These are phyloP conservation scores for Lynx canadensis DNA, from an alignment of 2,113 vertebrate genomes.

Conservation along the genomic window DNA sequence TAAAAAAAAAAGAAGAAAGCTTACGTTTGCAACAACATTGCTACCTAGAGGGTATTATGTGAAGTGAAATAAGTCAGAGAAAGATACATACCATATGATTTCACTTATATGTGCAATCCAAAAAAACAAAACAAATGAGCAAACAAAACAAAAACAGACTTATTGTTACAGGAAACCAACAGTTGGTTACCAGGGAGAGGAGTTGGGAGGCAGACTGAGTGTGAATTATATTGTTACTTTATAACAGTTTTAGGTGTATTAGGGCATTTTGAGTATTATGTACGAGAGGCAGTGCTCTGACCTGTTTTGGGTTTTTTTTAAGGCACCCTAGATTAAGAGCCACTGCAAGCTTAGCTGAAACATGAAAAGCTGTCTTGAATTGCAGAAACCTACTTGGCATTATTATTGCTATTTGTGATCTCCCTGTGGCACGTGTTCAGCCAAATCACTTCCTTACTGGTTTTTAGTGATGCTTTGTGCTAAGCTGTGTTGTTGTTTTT, in stretches of 20 bases:
- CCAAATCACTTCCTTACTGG: neutral
- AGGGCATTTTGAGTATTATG: neutral
- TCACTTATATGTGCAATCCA: neutral
- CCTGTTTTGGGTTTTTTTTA: neutral
- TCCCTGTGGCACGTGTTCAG: neutral
- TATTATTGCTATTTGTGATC: neutral
- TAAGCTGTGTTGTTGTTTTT: neutral
- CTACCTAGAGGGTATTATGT: neutral
- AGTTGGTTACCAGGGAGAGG: neutral
- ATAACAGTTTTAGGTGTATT: neutral
- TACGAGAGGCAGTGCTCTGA: neutral
- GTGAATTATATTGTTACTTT: conserved; percentile 37
- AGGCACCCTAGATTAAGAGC: neutral
- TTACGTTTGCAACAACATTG: neutral
- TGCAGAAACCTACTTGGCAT: neutral
- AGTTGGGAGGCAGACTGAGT: neutral
- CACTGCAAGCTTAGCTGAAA: neutral
- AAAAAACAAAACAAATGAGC: neutral
- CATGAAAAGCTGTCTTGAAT: neutral
- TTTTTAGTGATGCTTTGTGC: neutral
- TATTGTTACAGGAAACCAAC: neutral
- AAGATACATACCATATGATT: neutral
- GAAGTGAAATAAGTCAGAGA: neutral
- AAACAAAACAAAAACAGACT: neutral
- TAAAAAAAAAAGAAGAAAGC: neutral